Evolutionary conservation across 2,113 vertebrate species (phyloP), one percentile per base, ranked within the genome.

Genomic region (Noctilio leporinus): DNA sequence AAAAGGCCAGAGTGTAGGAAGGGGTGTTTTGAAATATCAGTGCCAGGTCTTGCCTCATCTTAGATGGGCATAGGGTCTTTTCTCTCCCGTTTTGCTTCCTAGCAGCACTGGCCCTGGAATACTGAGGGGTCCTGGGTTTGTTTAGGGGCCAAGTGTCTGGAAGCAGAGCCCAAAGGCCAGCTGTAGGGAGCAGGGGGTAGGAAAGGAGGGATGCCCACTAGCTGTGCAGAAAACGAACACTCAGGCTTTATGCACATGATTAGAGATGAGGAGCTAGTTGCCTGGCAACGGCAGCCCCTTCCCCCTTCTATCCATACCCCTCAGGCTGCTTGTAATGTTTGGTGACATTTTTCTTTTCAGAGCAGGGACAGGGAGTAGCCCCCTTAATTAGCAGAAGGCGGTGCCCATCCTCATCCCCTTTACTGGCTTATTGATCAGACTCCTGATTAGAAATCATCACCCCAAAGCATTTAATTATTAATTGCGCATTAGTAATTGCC

Each of bases 261-360:
- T 93, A 96, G 96, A 89, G 95, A 94, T 87, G 91, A 89, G 78
- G 69, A 96, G 93, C 93, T 38, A 2, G 97, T 97, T 97, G 97
- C 96, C 80, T 96, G 86, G 97, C 95, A 97, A 97, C 96, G 30
- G 67, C 92, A 84, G 70, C 91, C 97, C 97, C 96, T 93, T 93
- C 87, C 95, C 91, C 93, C 95, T 96, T 92, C 96, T 57, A 88
- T 81, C 90, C 89, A 62, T 84, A 94, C 97, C 96, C 96, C 95
- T 97, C 96, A 90, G 95, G 95, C 95, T 92, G 92, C 88, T 70
- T 91, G 93, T 95, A 96, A 97, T 96, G 93, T 97, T 95, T 97
- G 86, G 93, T 97, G 97, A 97, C 95, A 97, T 97, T 96, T 97
- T 95, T 95, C 96, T 91, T 95, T 96, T 96, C 96, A 96, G 69